Evolutionary conservation across 2,797 vertebrate species (phyloP), one percentile per base, ranked within the genome.

Genomic region (Urocyon cinereoargenteus): DNA sequence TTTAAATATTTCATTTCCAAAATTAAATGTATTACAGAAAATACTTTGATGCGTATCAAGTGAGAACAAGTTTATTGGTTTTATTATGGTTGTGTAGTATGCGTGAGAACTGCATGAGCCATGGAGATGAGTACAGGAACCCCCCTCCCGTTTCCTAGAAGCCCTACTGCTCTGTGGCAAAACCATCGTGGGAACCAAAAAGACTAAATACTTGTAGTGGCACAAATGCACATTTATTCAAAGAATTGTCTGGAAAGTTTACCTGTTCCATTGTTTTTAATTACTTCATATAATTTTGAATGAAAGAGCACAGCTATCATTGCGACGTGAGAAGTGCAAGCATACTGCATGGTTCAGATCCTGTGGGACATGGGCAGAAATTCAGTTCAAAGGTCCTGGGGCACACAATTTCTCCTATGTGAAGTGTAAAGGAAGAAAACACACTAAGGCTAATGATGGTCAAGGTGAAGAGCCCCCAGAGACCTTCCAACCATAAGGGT

Each of bases 1-100:
- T 93, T 70, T 18, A 86, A 85, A 87, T 55, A 94, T 53, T 55
- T 78, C 36, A 82, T 73, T 96, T 78, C n/a, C 87, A 92, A 86
- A 83, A 62, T n/a, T 86, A 82, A 79, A 68, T 57, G 55, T 57
- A 64, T 85, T 73, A 16, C 59, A 64, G 89, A 93, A 9, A 55
- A 94, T 28, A 26, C 16, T 28, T 68, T 18, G 22, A 26, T n/a
- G 7, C 59, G 12, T 31, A 68, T 55, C 66, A 24, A 40, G 26
- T 64, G 51, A 81, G 59, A 45, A 18, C 8, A 8, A 18, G 3
- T 51, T 40, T 78, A 31, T 16, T 24, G 70, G 21, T 55, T 61
- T 64, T 53, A 31, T 22, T n/a, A 51, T 5, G 49, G 31, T 21
- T 7, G 24, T 36, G 19, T 7, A n/a, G 31, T 7, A 24, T 8